Evolutionary conservation across 2,888 invertebrate species (phyloP).

Genomic region (Nomada goodeniana): DNA sequence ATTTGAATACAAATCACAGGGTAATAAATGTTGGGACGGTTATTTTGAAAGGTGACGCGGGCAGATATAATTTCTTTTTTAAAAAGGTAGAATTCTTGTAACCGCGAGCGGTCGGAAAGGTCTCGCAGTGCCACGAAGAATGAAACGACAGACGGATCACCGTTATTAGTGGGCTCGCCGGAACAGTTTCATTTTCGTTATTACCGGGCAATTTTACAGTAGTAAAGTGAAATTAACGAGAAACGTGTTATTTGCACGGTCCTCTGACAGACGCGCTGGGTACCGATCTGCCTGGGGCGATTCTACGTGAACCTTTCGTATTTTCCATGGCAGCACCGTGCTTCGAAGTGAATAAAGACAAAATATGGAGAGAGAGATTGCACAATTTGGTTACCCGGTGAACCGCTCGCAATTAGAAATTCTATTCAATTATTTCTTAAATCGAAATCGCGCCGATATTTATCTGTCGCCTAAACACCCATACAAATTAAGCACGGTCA

Average conservation of each 20-base stretch:
- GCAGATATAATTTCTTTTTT: slow-evolving; percentile 3
- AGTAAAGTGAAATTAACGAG: slow-evolving; percentile 81
- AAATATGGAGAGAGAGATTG: not conserved
- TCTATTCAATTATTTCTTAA: no score
- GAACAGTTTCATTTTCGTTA: slow-evolving; percentile 77
- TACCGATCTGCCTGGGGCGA: slow-evolving; percentile 52
- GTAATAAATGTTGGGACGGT: no score
- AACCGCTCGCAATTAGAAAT: not conserved
- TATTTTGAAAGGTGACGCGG: not conserved
- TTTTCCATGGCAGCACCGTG: slow-evolving; percentile 28
- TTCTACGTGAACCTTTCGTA: slow-evolving; percentile 48
- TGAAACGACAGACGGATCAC: slow-evolving; percentile 70
- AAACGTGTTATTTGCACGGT: slow-evolving; percentile 77
- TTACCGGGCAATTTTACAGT: slow-evolving; percentile 82
- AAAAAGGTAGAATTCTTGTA: slow-evolving; percentile 38
- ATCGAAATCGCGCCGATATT: no score
- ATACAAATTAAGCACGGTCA: not conserved
- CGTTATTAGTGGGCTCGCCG: slow-evolving; percentile 71
- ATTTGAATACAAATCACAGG: no score
- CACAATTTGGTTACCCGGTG: no score
- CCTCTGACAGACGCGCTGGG: slow-evolving; percentile 37
- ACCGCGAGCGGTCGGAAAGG: slow-evolving; percentile 45
- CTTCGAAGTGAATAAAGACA: not conserved
- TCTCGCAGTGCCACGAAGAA: slow-evolving; percentile 36
- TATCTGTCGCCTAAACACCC: no score